A percentile compares a stretch with the other conserved stretches of the same genome.
Evolutionary conservation across 1,140 invertebrate species (phyloP).

Genomic region (Pseudachorutes palmiensis): DNA sequence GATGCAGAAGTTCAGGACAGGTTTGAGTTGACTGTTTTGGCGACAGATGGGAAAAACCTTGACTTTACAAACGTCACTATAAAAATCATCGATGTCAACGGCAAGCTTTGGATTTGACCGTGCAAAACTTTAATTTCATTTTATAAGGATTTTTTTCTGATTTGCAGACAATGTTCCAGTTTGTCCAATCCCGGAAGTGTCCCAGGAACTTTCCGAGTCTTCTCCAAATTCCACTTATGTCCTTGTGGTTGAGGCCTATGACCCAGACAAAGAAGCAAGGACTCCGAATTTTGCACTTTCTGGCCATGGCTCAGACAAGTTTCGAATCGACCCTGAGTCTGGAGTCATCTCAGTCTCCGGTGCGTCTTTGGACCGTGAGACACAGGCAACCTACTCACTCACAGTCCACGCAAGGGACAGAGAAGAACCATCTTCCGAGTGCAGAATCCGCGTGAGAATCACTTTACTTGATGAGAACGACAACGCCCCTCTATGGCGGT

Average conservation of each 20-base stretch:
- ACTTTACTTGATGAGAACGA: constrained; percentile 78
- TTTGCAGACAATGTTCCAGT: constrained; percentile 35
- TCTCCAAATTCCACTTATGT: constrained; percentile 29
- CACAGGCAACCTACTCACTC: constrained; percentile 63
- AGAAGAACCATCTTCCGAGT: constrained; percentile 61
- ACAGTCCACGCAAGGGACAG: constrained; percentile 76
- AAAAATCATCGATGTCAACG: constrained; percentile 36
- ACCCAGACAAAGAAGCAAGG: constrained; percentile 29
- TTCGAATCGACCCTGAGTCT: constrained; percentile 38
- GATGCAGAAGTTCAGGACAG: constrained; percentile 34
- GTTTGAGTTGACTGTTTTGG: constrained; percentile 30
- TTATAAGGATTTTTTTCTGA: constrained; percentile 11
- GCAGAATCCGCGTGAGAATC: constrained; percentile 60
- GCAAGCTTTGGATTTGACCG: constrained; percentile 20
- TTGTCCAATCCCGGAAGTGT: constrained; percentile 33
- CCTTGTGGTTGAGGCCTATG: constrained; percentile 28
- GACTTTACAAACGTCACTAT: constrained; percentile 36
- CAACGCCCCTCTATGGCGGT: constrained; percentile 65
- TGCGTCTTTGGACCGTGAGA: constrained; percentile 69
- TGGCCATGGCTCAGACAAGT: constrained; percentile 28
- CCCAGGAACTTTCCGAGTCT: constrained; percentile 23
- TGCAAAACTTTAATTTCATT: not conserved
- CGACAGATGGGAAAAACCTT: constrained; percentile 34
- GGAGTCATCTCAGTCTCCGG: constrained; percentile 67
- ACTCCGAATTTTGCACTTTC: constrained; percentile 28